Percentiles rank a stretch among this genome's conserved stretches.
phyloP scores from a whole-genome alignment of 2,113 vertebrate genomes.

The Oxyura jamaicensis region DNA sequence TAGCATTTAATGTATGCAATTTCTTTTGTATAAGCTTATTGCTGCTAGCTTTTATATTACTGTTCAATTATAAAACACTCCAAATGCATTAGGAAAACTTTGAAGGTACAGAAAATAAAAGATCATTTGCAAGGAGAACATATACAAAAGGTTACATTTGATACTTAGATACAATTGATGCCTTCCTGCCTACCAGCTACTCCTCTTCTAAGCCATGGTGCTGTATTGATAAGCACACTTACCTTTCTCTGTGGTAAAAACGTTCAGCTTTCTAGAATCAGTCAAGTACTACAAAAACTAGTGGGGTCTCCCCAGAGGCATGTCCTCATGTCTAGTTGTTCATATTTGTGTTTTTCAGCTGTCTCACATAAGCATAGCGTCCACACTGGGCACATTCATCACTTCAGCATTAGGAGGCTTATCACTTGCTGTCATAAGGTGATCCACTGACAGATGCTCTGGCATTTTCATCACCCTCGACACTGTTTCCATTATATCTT shows the following conservation, averaged over 20 bases:
- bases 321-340: conserved; percentile 16
- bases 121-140: conserved; percentile 41
- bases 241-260: conserved; percentile 48
- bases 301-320: conserved; percentile 41
- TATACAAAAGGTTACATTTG: conserved; percentile 46
- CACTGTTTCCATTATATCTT: conserved; percentile 51
- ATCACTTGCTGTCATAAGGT: conserved; percentile 54
- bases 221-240: conserved; percentile 61
- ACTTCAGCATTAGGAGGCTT: conserved; percentile 46
- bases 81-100: conserved; percentile 16
- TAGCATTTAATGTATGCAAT: neutral
- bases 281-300: conserved; percentile 40
- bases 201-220: conserved; percentile 9
- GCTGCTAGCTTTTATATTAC: neutral
- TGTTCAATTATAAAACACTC: conserved; percentile 32
- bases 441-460: conserved; percentile 44
- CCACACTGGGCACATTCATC: conserved; percentile 45
- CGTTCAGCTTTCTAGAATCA: conserved; percentile 46
- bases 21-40: neutral
- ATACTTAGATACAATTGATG: conserved; percentile 57
- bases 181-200: conserved; percentile 25
- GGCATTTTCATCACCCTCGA: neutral
- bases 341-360: conserved; percentile 56
- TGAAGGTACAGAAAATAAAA: conserved; percentile 41
- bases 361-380: conserved; percentile 6